Base-by-base conservation (phyloP, 2,113 vertebrate species). In the Vimba vimba region DNA sequence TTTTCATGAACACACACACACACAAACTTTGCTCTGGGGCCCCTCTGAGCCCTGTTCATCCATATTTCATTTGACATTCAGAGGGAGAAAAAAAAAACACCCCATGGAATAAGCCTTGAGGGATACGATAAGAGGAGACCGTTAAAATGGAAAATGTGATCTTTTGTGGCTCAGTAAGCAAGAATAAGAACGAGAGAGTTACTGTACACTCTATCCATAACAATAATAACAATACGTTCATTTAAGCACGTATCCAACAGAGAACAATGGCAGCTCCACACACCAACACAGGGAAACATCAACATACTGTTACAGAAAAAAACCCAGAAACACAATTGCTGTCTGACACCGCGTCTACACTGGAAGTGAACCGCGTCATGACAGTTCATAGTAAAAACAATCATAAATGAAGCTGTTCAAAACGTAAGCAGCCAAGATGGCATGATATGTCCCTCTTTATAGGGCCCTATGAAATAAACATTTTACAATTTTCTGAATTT, bases 41-140 rank as follows among this genome's bases (percentile, higher is more conserved):
- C 10, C 43, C 43, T 52, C 62, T 33, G 62, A 33, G 80, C 12
- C 19, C 5, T 68, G 45, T 82, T 68, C 79, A 82, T 68, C 9
- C 62, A 82, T 69, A 52, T 82, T 82, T 69, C 11, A 82, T 82
- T 52, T 82, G 62, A 82, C 45, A 82, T 30, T 68, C 25, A 82
- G 10, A 36, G 6, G 3, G 15, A 30, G 15, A n/a, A 73, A 27
- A 30, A 30, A 60, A 43, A 47, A n/a, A 71, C 15, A 66, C 12
- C 68, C 68, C 60, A 57, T 60, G 79, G 68, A n/a, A 86, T 36
- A 81, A 86, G 36, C 78, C 85, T 36, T 86, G 23, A 52, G 85
- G 85, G 85, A 75, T 2, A 17, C 2, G 25, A 81, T 81, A 73
- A 86, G 8, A 69, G 57, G 33, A 47, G 36, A 62, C 77, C 2